These are phyloP conservation scores for Cryptotis parvus DNA, from an alignment of 2,113 vertebrate genomes.

Conservation along the genomic window DNA sequence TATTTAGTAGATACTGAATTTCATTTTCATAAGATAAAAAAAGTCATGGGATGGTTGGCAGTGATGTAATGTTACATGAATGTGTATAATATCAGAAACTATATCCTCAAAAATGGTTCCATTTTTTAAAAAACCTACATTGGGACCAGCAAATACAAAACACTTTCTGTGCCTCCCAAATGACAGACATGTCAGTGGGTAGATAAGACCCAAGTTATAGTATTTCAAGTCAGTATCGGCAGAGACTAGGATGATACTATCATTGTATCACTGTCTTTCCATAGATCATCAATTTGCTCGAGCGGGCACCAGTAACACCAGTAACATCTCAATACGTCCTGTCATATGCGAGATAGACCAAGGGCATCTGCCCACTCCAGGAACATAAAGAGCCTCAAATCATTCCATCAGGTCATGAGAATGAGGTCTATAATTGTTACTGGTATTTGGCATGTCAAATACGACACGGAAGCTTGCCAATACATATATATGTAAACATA, in stretches of 20 bases:
- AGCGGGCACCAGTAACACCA: no score
- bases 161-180: neutral
- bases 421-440: no score
- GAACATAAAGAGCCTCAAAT: no score
- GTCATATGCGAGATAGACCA: no score
- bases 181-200: neutral
- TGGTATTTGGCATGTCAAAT: no score
- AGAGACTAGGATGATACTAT: neutral
- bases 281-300: no score
- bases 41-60: neutral
- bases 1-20: neutral
- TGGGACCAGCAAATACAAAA: conserved; percentile 45
- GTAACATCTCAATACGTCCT: no score
- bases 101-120: conserved; percentile 6
- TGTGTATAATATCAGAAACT: neutral
- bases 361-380: no score
- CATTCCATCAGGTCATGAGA: no score
- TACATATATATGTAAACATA: no score
- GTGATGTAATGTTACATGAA: neutral
- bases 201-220: neutral
- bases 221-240: neutral
- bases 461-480: no score
- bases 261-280: no score
- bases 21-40: conserved; percentile 26
- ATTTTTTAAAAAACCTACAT: neutral